These are phyloP conservation scores for Diachrysia chrysitis DNA, from an alignment of 2,888 invertebrate species.

Conservation along the genomic window DNA sequence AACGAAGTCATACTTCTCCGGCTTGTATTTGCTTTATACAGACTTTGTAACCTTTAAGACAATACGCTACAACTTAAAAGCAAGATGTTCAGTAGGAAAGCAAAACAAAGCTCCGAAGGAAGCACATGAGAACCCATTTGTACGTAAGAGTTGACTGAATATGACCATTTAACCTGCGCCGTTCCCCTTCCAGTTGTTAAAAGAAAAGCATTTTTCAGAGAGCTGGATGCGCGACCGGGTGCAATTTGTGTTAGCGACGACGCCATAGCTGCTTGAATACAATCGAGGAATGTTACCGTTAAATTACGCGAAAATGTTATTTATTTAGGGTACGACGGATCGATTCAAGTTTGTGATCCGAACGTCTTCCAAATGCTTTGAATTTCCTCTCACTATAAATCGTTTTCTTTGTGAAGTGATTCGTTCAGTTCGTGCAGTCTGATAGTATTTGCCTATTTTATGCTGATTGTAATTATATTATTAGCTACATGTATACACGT, in stretches of 20 bases:
- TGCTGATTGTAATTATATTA: slow-evolving; percentile 23
- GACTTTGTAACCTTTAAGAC: slow-evolving; percentile 17
- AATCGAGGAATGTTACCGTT: slow-evolving; percentile 73
- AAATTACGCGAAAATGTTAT: slow-evolving; percentile 78
- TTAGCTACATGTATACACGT: slow-evolving; percentile 11
- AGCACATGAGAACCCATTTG: slow-evolving; percentile 63
- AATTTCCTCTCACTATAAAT: slow-evolving; percentile 56
- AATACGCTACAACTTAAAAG: slow-evolving; percentile 41
- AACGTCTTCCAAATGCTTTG: slow-evolving; percentile 53
- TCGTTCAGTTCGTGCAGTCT: slow-evolving; percentile 41
- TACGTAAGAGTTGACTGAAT: slow-evolving; percentile 75
- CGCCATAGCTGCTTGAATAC: slow-evolving; percentile 68
- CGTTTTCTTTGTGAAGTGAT: slow-evolving; percentile 59
- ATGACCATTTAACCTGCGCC: slow-evolving; percentile 77
- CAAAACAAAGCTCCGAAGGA: slow-evolving; percentile 44
- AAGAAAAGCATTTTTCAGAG: slow-evolving; percentile 78
- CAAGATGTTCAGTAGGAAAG: slow-evolving; percentile 35
- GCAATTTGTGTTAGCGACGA: slow-evolving; percentile 80
- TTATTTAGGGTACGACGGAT: slow-evolving; percentile 72
- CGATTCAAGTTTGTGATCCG: slow-evolving; percentile 68
- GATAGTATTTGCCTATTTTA: slow-evolving; percentile 38
- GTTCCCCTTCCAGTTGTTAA: slow-evolving; percentile 72
- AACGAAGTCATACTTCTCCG: slow-evolving; percentile 8
- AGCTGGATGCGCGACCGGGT: slow-evolving; percentile 65
- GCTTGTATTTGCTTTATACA: slow-evolving; percentile 11